These are phyloP conservation scores for Gobionotothen gibberifrons DNA, from an alignment of 2,797 vertebrate species.

Conservation along the genomic window DNA sequence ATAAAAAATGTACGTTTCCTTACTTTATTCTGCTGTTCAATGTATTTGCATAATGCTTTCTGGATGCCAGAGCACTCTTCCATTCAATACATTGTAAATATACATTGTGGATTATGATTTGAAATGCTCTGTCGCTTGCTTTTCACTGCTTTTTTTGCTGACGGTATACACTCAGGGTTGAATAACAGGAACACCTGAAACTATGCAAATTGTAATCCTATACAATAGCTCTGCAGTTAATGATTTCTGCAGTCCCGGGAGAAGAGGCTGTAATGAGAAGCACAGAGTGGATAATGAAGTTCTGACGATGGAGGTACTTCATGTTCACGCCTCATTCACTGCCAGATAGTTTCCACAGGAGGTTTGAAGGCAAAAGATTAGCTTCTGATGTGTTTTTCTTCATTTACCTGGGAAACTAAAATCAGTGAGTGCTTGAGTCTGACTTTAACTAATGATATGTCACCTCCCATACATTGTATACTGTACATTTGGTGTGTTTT, in stretches of 20 bases:
- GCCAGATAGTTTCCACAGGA: slow-evolving; percentile 10
- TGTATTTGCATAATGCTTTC: slow-evolving; percentile 13
- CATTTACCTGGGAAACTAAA: slow-evolving; percentile 1
- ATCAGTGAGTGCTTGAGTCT: not conserved
- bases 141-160: not conserved
- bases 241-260: slow-evolving; percentile 19
- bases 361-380: slow-evolving; percentile 16
- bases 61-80: not conserved
- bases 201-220: slow-evolving; percentile 17
- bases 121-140: not conserved
- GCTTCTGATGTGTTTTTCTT: slow-evolving; percentile 4
- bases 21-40: slow-evolving; percentile 1
- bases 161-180: not conserved
- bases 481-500: slow-evolving; percentile 6
- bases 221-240: slow-evolving; percentile 34
- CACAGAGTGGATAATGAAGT: slow-evolving; percentile 56
- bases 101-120: not conserved
- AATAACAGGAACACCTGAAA: slow-evolving; percentile 15
- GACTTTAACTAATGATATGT: not conserved
- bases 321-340: slow-evolving; percentile 58
- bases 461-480: slow-evolving; percentile 5
- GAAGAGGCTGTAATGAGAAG: slow-evolving; percentile 38
- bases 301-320: slow-evolving; percentile 29
- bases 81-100: not conserved
- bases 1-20: slow-evolving; percentile 56